phyloP scores from a whole-genome alignment of 2,797 vertebrate species.

The Acanthiza pusilla region DNA sequence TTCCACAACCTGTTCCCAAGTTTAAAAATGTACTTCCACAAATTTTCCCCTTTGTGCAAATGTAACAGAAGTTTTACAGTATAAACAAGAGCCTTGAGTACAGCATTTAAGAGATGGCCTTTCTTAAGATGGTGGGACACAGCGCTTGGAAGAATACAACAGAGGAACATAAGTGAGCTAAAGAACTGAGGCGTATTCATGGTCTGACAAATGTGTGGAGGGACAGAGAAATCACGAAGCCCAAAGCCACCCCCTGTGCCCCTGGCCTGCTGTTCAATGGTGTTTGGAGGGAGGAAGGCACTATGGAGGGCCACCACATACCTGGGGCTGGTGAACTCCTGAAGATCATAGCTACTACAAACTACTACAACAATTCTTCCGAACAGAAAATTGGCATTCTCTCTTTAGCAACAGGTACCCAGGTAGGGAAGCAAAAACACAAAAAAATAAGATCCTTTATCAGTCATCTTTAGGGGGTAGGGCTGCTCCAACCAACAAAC shows the following conservation, averaged over 20 bases:
- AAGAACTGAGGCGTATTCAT: background rate
- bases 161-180: rapidly evolving
- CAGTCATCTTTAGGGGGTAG: background rate
- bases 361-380: background rate
- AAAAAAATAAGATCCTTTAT: rapidly evolving
- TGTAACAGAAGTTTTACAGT: background rate
- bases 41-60: background rate
- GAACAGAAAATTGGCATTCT: background rate
- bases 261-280: background rate
- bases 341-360: background rate
- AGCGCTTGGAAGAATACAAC: background rate
- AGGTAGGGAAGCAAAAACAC: background rate
- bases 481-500: background rate
- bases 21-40: background rate
- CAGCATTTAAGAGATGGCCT: background rate
- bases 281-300: background rate
- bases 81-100: background rate
- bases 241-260: background rate
- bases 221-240: background rate
- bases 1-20: background rate
- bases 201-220: rapidly evolving
- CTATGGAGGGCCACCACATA: rapidly evolving
- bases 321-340: background rate
- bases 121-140: background rate
- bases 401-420: background rate